phyloP scores from a whole-genome alignment of 2,113 vertebrate genomes.

The Pelobates fuscus region DNA sequence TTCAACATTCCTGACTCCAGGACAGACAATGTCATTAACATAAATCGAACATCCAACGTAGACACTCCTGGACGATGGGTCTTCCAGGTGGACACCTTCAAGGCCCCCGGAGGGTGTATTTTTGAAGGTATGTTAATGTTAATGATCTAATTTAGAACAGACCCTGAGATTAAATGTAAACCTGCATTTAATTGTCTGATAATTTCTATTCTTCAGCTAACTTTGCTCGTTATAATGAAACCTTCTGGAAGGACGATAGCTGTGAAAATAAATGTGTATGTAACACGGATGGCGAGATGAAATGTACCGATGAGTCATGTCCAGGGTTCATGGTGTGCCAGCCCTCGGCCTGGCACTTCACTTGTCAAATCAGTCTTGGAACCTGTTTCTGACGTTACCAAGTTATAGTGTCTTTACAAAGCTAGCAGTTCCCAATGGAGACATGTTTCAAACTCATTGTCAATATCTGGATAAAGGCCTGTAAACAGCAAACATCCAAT shows the following conservation, averaged over 20 bases:
- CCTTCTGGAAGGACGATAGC: slow-evolving; percentile 11
- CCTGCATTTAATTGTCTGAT: background rate
- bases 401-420: no score
- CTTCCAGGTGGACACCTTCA: background rate
- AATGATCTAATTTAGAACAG: no score
- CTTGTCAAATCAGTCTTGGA: background rate
- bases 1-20: slow-evolving; percentile 54
- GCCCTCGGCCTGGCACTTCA: background rate
- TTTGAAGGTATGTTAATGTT: background rate
- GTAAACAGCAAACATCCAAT: no score
- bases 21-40: slow-evolving; percentile 9
- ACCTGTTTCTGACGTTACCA: background rate
- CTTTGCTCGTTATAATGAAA: slow-evolving; percentile 12
- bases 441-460: no score
- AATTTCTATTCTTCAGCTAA: slow-evolving; percentile 7
- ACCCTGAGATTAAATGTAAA: no score
- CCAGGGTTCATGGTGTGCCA: background rate
- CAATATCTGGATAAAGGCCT: no score
- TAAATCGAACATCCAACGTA: slow-evolving; percentile 45
- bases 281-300: background rate
- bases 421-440: no score
- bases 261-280: slow-evolving; percentile 1
- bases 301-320: background rate
- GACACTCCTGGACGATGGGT: background rate
- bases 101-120: accelerated